Percentiles rank a stretch among this genome's conserved stretches.
phyloP scores from a whole-genome alignment of 1,140 invertebrate species.

The Apis cerana region DNA sequence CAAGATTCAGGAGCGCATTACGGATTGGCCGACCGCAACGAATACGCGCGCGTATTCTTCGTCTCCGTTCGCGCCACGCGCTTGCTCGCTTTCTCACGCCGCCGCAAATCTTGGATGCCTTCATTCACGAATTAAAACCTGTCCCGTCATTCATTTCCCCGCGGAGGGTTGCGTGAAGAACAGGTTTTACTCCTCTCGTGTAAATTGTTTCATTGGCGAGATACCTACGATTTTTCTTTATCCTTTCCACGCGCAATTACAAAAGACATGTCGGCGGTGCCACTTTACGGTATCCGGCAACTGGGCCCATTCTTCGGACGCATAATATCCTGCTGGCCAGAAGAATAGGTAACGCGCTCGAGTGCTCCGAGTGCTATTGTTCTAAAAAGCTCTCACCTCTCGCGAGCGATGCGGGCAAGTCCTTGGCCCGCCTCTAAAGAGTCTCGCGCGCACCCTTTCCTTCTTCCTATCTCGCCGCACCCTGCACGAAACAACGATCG shows the following conservation, averaged over 20 bases:
- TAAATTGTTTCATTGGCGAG: background rate
- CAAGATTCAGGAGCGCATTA: slow-evolving; percentile 18
- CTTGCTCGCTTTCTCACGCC: slow-evolving; percentile 5
- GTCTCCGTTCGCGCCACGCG: background rate
- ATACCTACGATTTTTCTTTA: background rate
- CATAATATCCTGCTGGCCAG: slow-evolving; percentile 63
- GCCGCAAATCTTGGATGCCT: background rate
- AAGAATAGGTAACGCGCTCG: slow-evolving; percentile 67
- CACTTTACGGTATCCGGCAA: slow-evolving; percentile 53
- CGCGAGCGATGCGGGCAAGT: slow-evolving; percentile 40
- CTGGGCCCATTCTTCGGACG: slow-evolving; percentile 45
- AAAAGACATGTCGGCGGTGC: background rate
- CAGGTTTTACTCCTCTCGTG: no score
- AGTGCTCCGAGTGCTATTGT: slow-evolving; percentile 63
- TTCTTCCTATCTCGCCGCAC: slow-evolving; percentile 25
- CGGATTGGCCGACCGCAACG: slow-evolving; percentile 11
- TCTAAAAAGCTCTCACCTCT: slow-evolving; percentile 59
- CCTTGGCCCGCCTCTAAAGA: background rate
- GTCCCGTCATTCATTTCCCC: background rate
- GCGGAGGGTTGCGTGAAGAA: background rate
- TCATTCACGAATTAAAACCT: background rate
- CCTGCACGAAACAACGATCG: slow-evolving; percentile 46
- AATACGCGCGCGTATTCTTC: slow-evolving; percentile 7
- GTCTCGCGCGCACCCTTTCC: slow-evolving; percentile 2
- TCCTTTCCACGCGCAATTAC: background rate